Evolutionary conservation across 2,797 vertebrate genomes (phyloP).

Genomic region (Platyrinchus mystaceus): DNA sequence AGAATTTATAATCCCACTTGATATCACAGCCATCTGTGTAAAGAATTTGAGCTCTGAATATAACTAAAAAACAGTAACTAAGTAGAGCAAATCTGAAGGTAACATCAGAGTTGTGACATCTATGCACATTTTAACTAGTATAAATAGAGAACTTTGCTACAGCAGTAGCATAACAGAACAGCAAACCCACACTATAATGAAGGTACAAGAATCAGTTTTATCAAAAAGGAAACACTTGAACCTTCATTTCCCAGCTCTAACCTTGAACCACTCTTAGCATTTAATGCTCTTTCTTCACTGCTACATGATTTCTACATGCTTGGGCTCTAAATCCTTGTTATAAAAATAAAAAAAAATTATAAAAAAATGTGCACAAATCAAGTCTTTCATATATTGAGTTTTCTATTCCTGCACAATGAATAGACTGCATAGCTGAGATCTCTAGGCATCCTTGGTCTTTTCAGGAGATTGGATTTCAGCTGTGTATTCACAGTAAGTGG

Average conservation of each 20-base stretch:
- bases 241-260: not conserved
- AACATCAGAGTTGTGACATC: not conserved
- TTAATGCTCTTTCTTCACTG: not conserved
- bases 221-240: not conserved
- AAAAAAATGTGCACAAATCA: not conserved
- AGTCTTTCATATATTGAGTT: not conserved
- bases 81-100: not conserved
- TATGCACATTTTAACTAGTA: not conserved
- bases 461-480: not conserved
- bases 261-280: not conserved
- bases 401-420: not conserved
- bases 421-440: not conserved
- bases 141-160: not conserved
- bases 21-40: not conserved
- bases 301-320: not conserved
- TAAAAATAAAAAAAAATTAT: not conserved
- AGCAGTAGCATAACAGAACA: not conserved
- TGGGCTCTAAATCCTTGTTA: not conserved
- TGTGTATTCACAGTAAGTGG: not conserved
- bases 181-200: not conserved
- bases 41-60: not conserved
- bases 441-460: not conserved
- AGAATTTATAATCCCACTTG: not conserved
- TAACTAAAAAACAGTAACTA: not conserved
- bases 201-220: not conserved